Conservation (phyloP, 2,888 invertebrate species). For the Cremastinae sp. region DNA sequence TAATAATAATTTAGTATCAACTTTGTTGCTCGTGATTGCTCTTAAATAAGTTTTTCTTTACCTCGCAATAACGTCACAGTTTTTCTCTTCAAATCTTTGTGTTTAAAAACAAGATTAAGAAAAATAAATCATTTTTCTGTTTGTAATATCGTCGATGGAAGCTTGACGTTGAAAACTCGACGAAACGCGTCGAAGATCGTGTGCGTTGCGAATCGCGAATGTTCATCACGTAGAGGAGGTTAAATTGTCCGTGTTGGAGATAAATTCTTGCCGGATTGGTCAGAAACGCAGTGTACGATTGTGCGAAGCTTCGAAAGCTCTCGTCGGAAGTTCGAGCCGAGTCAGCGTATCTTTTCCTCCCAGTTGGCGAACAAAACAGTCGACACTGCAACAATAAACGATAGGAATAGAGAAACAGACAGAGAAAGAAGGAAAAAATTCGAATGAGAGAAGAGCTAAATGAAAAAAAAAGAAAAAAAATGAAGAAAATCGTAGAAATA, state of each 20-base stretch:
- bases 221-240: slow-evolving; percentile 11
- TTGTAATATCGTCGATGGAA: not conserved
- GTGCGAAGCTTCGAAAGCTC: slow-evolving; percentile 11
- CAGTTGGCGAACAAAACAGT: slow-evolving; percentile 19
- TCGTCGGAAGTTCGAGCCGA: slow-evolving; percentile 9
- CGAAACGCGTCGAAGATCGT: slow-evolving; percentile 4
- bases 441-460: no score
- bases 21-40: no score
- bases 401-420: not conserved
- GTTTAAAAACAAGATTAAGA: no score
- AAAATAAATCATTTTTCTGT: no score
- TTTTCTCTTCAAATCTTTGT: no score
- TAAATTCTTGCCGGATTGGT: slow-evolving; percentile 23
- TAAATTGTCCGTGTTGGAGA: slow-evolving; percentile 1
- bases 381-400: slow-evolving; percentile 46
- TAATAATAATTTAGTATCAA: no score
- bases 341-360: slow-evolving; percentile 21
- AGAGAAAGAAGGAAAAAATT: no score
- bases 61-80: no score
- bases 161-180: not conserved
- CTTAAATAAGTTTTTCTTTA: no score
- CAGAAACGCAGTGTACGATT: slow-evolving; percentile 12
- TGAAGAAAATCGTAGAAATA: no score
- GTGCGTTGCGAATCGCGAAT: slow-evolving; percentile 5
- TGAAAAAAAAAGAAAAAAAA: no score